Conservation (phyloP, 2,888 invertebrate genomes). For the Dilophus febrilis region DNA sequence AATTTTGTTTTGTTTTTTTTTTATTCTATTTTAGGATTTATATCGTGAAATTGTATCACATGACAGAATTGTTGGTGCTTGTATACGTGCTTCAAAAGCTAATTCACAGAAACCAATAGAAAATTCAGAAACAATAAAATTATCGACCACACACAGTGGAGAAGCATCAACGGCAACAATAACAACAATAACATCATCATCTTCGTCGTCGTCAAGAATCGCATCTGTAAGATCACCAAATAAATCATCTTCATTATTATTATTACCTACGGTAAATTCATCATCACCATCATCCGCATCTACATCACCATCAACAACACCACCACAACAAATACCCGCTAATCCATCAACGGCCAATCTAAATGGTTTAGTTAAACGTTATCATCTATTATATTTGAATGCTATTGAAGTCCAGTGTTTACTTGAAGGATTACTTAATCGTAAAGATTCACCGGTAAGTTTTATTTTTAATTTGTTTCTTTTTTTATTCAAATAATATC, state of each 20-base stretch:
- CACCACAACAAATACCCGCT: conserved; percentile 18
- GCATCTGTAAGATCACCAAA: conserved; percentile 10
- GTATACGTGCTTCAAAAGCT: conserved; percentile 48
- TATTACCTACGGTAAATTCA: conserved; percentile 7
- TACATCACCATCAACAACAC: conserved; percentile 8
- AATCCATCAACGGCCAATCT: conserved; percentile 26
- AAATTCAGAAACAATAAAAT: too few relatives aligned
- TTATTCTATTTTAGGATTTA: conserved; percentile 51
- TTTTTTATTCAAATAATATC: too few relatives aligned
- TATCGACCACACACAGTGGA: conserved; percentile 10
- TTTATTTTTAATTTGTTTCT: background rate
- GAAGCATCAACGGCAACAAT: conserved; percentile 16
- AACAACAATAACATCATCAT: conserved; percentile 13
- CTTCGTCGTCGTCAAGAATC: conserved; percentile 8
- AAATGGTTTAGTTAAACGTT: conserved; percentile 62
- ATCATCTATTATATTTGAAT: conserved; percentile 76
- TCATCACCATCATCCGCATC: background rate
- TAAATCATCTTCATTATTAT: conserved; percentile 10
- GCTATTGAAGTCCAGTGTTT: conserved; percentile 87
- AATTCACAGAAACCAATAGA: conserved; percentile 29
- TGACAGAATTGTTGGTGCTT: conserved; percentile 67
- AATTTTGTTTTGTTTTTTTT: conserved; percentile 12
- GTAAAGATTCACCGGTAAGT: conserved; percentile 45
- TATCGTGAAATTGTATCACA: conserved; percentile 87
- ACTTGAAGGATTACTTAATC: conserved; percentile 61